Conservation (phyloP, 2,888 invertebrate species). For the Corbicula japonica region DNA sequence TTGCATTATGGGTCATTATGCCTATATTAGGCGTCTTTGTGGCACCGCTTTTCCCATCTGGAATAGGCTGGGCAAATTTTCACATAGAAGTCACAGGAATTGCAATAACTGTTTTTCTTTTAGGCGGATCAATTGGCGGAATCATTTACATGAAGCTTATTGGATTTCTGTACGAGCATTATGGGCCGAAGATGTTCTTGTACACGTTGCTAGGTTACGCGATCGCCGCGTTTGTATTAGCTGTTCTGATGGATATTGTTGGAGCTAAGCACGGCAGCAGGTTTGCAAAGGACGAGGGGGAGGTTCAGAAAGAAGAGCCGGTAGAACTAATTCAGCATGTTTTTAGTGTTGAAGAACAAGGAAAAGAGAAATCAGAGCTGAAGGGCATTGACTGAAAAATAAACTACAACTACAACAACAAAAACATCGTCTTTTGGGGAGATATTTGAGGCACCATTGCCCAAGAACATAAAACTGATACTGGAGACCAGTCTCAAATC, state of each 20-base stretch:
- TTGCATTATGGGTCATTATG: slow-evolving; percentile 72
- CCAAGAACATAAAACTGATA: too few species aligned
- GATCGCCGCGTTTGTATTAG: slow-evolving; percentile 45
- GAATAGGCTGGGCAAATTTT: slow-evolving; percentile 74
- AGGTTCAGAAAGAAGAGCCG: neutral
- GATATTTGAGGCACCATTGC: too few species aligned
- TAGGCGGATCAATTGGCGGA: slow-evolving; percentile 73
- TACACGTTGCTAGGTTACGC: slow-evolving; percentile 70
- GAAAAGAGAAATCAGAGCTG: too few species aligned
- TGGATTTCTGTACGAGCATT: slow-evolving; percentile 72
- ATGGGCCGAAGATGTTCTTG: slow-evolving; percentile 67
- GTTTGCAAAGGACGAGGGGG: slow-evolving; percentile 7
- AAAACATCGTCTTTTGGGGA: too few species aligned
- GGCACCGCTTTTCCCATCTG: slow-evolving; percentile 73
- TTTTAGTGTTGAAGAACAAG: too few species aligned
- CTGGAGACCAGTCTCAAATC: too few species aligned
- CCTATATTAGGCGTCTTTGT: slow-evolving; percentile 70
- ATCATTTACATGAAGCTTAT: slow-evolving; percentile 71
- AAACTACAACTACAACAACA: too few species aligned
- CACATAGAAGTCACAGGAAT: slow-evolving; percentile 74
- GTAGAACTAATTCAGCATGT: neutral
- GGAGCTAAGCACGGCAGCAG: slow-evolving; percentile 56
- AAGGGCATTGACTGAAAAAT: too few species aligned
- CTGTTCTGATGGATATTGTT: slow-evolving; percentile 57
- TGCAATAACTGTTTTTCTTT: slow-evolving; percentile 68